Evolutionary conservation across 2,888 invertebrate genomes (phyloP).

Genomic region (Coenonympha glycerion): DNA sequence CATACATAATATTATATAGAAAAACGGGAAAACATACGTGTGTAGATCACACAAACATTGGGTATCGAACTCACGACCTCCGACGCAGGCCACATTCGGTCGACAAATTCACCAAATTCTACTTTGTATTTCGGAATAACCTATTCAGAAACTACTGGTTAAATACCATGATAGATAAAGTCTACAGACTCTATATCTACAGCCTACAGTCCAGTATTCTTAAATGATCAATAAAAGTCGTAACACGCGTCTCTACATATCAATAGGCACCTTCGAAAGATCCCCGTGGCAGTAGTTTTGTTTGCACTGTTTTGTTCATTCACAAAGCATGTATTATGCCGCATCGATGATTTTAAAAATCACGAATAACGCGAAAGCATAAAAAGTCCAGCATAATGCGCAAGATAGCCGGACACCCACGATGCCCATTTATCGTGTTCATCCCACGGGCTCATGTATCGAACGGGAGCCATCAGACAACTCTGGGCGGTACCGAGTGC

Average conservation of each 20-base stretch:
- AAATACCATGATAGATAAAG: not conserved
- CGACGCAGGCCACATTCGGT: no score
- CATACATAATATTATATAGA: no score
- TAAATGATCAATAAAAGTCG: not conserved
- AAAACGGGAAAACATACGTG: no score
- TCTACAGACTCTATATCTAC: no score
- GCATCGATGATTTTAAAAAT: constrained; percentile 50
- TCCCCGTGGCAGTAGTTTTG: constrained; percentile 31
- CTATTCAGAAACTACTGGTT: no score
- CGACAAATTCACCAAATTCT: no score
- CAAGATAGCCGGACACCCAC: constrained; percentile 66
- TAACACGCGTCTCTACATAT: constrained; percentile 18
- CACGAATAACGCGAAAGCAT: constrained; percentile 35
- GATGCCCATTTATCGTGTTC: constrained; percentile 58
- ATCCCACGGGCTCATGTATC: constrained; percentile 70
- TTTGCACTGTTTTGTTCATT: constrained; percentile 54
- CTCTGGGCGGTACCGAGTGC: constrained; percentile 50
- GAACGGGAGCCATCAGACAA: constrained; percentile 62
- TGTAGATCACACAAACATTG: no score
- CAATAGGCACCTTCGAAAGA: constrained; percentile 14
- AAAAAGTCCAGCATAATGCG: constrained; percentile 63
- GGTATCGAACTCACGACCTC: no score
- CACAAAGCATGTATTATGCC: constrained; percentile 57
- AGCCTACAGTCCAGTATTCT: no score
- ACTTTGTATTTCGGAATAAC: no score